A percentile compares a stretch with the other conserved stretches of the same genome.
These are phyloP conservation scores for Typhlichthys eigenmanni DNA, from an alignment of 2,797 vertebrate genomes.

Conservation along the genomic window DNA sequence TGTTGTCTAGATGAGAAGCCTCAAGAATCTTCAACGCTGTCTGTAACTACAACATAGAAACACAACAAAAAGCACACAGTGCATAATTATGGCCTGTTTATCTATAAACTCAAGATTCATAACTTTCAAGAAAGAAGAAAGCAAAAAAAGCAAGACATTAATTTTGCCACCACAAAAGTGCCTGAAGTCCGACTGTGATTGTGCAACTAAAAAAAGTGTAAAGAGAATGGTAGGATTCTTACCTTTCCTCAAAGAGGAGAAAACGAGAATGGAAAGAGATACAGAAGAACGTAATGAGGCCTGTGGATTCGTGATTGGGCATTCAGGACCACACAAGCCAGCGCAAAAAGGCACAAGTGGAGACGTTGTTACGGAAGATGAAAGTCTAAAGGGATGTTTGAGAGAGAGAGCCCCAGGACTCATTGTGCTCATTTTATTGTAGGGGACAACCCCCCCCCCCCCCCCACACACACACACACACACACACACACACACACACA, in stretches of 20 bases:
- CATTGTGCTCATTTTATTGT: conserved; percentile 43
- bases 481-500: neutral
- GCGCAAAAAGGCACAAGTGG: conserved; percentile 56
- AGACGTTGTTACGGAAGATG: conserved; percentile 38
- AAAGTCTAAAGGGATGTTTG: conserved; percentile 14
- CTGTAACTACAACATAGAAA: conserved; percentile 23
- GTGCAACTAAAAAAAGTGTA: neutral
- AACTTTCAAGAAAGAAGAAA: neutral
- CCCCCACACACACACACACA: neutral
- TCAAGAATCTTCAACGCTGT: neutral
- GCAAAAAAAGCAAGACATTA: conserved; percentile 5
- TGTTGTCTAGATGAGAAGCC: conserved; percentile 17
- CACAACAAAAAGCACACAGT: neutral
- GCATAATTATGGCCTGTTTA: neutral
- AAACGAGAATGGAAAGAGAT: conserved; percentile 13
- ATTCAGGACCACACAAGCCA: conserved; percentile 66
- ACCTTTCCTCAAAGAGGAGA: conserved; percentile 20
- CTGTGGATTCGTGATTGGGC: conserved; percentile 55
- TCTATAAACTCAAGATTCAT: too few relatives aligned
- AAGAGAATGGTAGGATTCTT: conserved; percentile 26
- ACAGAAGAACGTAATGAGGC: conserved; percentile 27
- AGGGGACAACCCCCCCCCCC: conserved; percentile 6
- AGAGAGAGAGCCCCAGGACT: conserved; percentile 14
- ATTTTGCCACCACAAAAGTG: neutral
- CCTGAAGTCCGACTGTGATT: too few relatives aligned